Conservation (phyloP, 2,113 vertebrate genomes). For the Oncorhynchus keta region DNA sequence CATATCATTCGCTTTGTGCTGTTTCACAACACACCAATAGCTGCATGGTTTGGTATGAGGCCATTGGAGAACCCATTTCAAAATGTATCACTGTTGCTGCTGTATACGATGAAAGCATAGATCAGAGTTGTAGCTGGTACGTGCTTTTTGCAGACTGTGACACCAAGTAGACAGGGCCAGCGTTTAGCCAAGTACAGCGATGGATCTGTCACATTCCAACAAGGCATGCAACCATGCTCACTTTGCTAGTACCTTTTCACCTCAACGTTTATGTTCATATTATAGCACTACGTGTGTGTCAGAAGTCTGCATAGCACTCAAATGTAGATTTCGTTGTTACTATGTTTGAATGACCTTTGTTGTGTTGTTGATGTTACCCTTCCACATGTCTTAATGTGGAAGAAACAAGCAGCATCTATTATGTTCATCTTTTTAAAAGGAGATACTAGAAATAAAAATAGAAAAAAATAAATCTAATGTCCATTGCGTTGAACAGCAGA, state of each 20-base stretch:
- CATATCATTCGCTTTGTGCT: conserved; percentile 38
- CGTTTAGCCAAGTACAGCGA: conserved; percentile 58
- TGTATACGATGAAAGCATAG: conserved; percentile 73
- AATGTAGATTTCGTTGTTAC: conserved; percentile 32
- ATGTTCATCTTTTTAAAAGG: conserved; percentile 59
- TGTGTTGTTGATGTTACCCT: conserved; percentile 76
- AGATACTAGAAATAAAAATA: conserved; percentile 67
- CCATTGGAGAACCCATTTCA: conserved; percentile 62
- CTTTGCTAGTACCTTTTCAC: conserved; percentile 68
- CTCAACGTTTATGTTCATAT: conserved; percentile 55
- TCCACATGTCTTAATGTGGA: conserved; percentile 81
- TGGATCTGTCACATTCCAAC: conserved; percentile 68
- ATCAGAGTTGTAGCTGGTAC: conserved; percentile 48
- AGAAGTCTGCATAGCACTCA: conserved; percentile 32
- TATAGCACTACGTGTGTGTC: conserved; percentile 23
- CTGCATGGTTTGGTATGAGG: conserved; percentile 71
- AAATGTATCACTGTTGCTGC: conserved; percentile 34
- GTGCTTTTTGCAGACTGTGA: conserved; percentile 58
- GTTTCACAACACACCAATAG: conserved; percentile 66
- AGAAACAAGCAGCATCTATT: conserved; percentile 88
- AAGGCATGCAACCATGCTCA: conserved; percentile 77
- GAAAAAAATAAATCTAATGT: conserved; percentile 65
- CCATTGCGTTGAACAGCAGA: conserved; percentile 84
- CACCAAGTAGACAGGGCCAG: conserved; percentile 34
- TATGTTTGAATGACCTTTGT: conserved; percentile 64